Conservation (phyloP, 1,140 invertebrate genomes). For the Panagrolaimus sp. region DNA sequence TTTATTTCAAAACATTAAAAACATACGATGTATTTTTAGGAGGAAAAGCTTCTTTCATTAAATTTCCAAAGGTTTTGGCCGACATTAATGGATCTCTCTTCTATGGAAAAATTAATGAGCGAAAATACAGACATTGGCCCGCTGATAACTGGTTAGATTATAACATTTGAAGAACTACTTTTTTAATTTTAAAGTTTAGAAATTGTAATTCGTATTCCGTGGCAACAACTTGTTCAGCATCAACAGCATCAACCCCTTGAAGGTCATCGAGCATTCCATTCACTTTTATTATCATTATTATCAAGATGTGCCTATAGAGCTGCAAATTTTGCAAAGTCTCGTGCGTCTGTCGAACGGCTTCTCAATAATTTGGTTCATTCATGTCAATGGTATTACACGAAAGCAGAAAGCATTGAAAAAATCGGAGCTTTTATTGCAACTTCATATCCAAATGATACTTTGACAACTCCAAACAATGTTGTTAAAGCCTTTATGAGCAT, state of each 20-base stretch:
- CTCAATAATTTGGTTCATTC: constrained; percentile 18
- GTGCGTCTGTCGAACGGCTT: constrained; percentile 33
- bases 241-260: constrained; percentile 31
- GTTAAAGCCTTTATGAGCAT: constrained; percentile 29
- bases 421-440: constrained; percentile 23
- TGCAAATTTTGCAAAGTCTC: constrained; percentile 36
- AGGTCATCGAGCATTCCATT: constrained; percentile 35
- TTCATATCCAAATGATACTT: constrained; percentile 27
- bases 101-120: constrained; percentile 27
- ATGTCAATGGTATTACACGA: constrained; percentile 34
- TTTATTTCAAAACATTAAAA: neutral
- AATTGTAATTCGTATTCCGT: neutral
- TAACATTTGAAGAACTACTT: constrained; percentile 21
- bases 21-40: constrained; percentile 14
- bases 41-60: constrained; percentile 26
- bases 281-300: constrained; percentile 30
- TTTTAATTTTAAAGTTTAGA: too few species aligned
- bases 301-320: constrained; percentile 20
- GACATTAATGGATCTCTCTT: constrained; percentile 29
- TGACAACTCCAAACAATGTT: constrained; percentile 22
- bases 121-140: constrained; percentile 24
- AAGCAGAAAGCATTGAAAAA: constrained; percentile 32
- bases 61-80: constrained; percentile 44
- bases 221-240: constrained; percentile 17
- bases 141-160: constrained; percentile 27